phyloP scores from a whole-genome alignment of 2,797 vertebrate species.

The Hephaestus fuliginosus region DNA sequence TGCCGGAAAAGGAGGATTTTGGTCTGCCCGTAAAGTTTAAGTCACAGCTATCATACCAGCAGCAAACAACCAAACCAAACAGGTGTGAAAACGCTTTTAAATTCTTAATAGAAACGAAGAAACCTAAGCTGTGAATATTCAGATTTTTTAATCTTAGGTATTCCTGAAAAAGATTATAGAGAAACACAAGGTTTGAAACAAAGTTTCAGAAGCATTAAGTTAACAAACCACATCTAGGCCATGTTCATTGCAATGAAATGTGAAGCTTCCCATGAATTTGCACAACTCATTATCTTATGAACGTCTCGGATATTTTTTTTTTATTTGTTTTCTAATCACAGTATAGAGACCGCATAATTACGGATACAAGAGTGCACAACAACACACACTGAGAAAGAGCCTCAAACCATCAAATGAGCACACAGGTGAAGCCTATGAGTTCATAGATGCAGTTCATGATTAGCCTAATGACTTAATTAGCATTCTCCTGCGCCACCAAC shows the following conservation, averaged over 20 bases:
- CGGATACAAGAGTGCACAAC: neutral
- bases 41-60: neutral
- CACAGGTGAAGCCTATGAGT: constrained; percentile 8
- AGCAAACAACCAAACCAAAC: neutral
- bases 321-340: constrained; percentile 13
- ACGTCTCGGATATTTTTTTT: neutral
- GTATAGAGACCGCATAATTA: constrained; percentile 21
- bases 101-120: neutral
- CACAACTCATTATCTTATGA: neutral
- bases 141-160: too few species aligned
- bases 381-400: constrained; percentile 4
- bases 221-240: neutral
- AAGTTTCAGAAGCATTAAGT: neutral
- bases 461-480: constrained; percentile 52
- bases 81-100: neutral
- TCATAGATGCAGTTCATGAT: constrained; percentile 30
- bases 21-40: too few species aligned
- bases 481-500: constrained; percentile 40
- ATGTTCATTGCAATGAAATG: constrained; percentile 6
- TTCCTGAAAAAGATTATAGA: neutral
- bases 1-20: neutral
- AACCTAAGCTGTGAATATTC: neutral
- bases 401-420: neutral
- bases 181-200: neutral
- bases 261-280: constrained; percentile 2